Conservation (phyloP, 2,797 vertebrate genomes). For the Distichodus sexfasciatus region DNA sequence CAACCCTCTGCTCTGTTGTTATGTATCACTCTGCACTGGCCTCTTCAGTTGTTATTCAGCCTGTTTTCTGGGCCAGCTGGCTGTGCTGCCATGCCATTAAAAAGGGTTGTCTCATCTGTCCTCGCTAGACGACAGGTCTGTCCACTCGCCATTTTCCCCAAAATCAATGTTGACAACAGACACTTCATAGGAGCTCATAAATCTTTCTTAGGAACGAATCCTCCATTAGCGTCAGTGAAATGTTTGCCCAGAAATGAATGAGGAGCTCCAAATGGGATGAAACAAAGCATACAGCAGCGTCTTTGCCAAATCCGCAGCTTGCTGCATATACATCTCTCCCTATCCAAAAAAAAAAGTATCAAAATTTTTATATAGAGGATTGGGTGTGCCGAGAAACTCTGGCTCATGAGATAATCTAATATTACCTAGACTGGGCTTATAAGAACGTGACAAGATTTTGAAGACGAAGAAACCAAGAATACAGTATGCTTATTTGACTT, state of each 20-base stretch:
- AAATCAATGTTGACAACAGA: slow-evolving; percentile 1
- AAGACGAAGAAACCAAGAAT: no score
- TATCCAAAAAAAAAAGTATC: neutral
- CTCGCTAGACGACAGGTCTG: neutral
- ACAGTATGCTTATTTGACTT: no score
- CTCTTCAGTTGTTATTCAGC: slow-evolving; percentile 11
- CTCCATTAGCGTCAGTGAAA: neutral
- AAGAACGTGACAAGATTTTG: no score
- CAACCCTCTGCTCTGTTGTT: no score
- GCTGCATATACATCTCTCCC: no score
- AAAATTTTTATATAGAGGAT: no score
- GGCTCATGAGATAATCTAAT: no score
- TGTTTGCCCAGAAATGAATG: neutral
- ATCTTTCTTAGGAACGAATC: neutral
- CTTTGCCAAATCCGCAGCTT: neutral
- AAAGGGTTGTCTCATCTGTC: neutral
- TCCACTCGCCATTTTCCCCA: neutral
- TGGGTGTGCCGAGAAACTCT: no score
- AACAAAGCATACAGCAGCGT: neutral
- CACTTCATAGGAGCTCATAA: neutral
- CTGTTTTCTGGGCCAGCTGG: slow-evolving; percentile 4
- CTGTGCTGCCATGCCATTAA: neutral
- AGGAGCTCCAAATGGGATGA: slow-evolving; percentile 4
- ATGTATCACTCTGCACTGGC: no score
- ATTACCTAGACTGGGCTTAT: no score